phyloP scores from a whole-genome alignment of 2,888 invertebrate species.

The Pandemis heparana region DNA sequence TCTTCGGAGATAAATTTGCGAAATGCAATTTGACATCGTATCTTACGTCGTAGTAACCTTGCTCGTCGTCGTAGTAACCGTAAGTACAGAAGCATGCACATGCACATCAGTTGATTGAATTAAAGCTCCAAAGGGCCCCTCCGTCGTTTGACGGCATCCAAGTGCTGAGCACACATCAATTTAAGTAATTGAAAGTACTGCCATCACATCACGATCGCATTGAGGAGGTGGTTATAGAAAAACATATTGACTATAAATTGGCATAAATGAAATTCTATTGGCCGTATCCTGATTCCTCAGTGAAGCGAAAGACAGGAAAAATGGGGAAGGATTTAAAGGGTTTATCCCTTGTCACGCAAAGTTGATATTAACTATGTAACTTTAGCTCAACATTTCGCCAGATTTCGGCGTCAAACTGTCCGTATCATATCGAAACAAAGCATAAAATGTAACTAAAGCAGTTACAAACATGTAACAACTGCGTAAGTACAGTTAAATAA shows the following conservation, averaged over 20 bases:
- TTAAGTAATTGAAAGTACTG: constrained; percentile 73
- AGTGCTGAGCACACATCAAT: constrained; percentile 80
- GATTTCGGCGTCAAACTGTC: constrained; percentile 50
- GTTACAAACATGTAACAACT: constrained; percentile 54
- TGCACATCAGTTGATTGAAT: constrained; percentile 70
- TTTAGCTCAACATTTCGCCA: constrained; percentile 46
- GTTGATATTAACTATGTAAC: constrained; percentile 42
- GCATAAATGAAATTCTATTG: constrained; percentile 36
- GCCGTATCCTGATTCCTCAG: constrained; percentile 34
- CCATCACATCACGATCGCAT: constrained; percentile 47
- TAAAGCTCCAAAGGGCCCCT: constrained; percentile 70
- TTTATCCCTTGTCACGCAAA: constrained; percentile 23
- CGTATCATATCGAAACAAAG: constrained; percentile 58
- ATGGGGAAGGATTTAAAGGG: constrained; percentile 30
- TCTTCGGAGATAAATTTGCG: constrained; percentile 8
- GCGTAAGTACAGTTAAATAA: constrained; percentile 51
- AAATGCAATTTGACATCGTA: constrained; percentile 7
- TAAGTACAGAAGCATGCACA: constrained; percentile 20
- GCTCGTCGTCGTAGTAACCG: background rate
- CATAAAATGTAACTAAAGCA: constrained; percentile 49
- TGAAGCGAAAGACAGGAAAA: constrained; percentile 10
- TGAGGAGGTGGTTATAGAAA: constrained; percentile 39
- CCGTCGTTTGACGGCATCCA: constrained; percentile 70
- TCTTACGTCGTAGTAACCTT: constrained; percentile 4
- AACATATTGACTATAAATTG: constrained; percentile 43